Percentiles rank a stretch among this genome's conserved stretches.
These are phyloP conservation scores for Epirrhoe alternata DNA, from an alignment of 2,888 invertebrate genomes.

Conservation along the genomic window DNA sequence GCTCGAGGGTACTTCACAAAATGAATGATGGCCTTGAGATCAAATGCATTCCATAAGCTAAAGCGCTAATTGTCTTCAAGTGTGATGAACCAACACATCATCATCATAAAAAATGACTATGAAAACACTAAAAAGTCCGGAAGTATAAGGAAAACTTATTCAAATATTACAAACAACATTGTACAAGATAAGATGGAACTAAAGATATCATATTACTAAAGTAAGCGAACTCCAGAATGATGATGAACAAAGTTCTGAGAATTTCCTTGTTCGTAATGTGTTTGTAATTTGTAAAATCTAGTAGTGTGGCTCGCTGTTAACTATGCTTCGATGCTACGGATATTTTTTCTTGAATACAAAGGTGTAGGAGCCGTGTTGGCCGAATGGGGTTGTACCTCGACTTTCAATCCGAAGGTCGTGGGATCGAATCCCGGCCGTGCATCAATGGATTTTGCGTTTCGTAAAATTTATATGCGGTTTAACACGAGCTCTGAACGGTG, in stretches of 20 bases:
- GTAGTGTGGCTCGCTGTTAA: neutral
- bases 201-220: neutral
- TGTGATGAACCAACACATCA: neutral
- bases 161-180: neutral
- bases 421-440: no score
- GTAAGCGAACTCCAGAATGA: neutral
- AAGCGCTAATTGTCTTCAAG: neutral
- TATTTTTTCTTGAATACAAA: no score
- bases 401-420: no score
- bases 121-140: no score
- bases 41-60: neutral
- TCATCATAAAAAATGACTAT: neutral
- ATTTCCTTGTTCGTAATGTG: neutral
- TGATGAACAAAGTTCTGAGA: neutral
- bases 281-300: neutral
- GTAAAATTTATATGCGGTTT: no score
- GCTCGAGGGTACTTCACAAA: neutral
- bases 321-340: neutral
- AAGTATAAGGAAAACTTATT: no score
- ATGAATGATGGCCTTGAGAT: neutral
- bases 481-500: no score
- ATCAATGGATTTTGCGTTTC: no score
- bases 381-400: no score
- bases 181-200: neutral
- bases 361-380: no score